Conservation (phyloP, 2,113 vertebrate species). For the Thamnaconus septentrionalis region DNA sequence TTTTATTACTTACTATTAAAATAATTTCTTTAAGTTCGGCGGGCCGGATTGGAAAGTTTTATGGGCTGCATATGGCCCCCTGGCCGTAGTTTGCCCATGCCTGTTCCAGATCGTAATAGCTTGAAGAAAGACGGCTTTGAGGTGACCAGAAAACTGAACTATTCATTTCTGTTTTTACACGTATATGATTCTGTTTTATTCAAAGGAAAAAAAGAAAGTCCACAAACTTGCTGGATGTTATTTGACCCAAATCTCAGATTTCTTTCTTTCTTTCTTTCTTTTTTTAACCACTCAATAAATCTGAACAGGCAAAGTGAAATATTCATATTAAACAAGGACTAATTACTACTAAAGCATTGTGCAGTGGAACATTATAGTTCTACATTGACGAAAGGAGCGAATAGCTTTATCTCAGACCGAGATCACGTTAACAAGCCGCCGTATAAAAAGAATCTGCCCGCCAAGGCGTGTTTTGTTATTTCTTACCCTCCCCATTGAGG, state of each 20-base stretch:
- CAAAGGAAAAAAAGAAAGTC: slow-evolving; percentile 12
- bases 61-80: too few species aligned
- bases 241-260: slow-evolving; percentile 23
- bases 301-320: not conserved
- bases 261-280: not conserved
- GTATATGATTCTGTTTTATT: too few species aligned
- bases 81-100: too few species aligned
- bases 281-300: not conserved
- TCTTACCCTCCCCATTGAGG: slow-evolving; percentile 5
- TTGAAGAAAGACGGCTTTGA: slow-evolving; percentile 34
- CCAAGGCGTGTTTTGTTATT: slow-evolving; percentile 20
- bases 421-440: not conserved
- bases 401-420: not conserved
- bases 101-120: slow-evolving; percentile 12
- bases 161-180: slow-evolving; percentile 5
- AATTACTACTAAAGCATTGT: not conserved
- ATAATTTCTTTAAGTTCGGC: too few species aligned
- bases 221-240: slow-evolving; percentile 18
- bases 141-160: slow-evolving; percentile 38
- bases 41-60: too few species aligned
- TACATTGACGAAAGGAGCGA: not conserved
- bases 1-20: too few species aligned
- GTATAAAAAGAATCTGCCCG: not conserved
- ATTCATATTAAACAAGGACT: slow-evolving; percentile 1
- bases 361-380: not conserved